Percentiles rank a stretch among this genome's conserved stretches.
Evolutionary conservation across 2,888 invertebrate species (phyloP).

Genomic region (Cheilosia impressa): DNA sequence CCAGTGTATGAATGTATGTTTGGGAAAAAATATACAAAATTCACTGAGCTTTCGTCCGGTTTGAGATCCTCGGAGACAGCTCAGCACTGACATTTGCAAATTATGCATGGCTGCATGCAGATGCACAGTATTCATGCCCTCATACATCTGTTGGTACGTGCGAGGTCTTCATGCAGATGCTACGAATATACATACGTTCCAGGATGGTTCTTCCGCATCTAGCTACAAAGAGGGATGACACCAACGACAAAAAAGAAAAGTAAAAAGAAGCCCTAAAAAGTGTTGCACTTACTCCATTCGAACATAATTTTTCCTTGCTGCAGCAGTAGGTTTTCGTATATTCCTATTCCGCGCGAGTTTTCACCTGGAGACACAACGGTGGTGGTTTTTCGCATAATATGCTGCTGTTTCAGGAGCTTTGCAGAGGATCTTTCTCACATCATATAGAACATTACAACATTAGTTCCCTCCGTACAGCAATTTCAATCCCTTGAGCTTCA

Average conservation of each 20-base stretch:
- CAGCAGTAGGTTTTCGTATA: slow-evolving; percentile 20
- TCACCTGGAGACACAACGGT: slow-evolving; percentile 51
- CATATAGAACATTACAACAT: slow-evolving; percentile 62
- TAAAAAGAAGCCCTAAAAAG: slow-evolving; percentile 22
- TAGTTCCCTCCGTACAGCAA: slow-evolving; percentile 24
- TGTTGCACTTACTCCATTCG: not conserved
- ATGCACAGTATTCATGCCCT: slow-evolving; percentile 61
- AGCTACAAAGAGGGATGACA: slow-evolving; percentile 31
- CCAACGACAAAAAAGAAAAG: slow-evolving; percentile 13
- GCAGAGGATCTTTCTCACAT: slow-evolving; percentile 54
- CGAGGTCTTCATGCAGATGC: slow-evolving; percentile 65
- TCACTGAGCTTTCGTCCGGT: slow-evolving; percentile 63
- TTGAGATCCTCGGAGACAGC: slow-evolving; percentile 70
- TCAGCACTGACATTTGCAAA: slow-evolving; percentile 72
- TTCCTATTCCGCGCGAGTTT: slow-evolving; percentile 30
- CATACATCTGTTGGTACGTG: slow-evolving; percentile 66
- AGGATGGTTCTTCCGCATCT: slow-evolving; percentile 47
- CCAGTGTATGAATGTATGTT: slow-evolving; percentile 6
- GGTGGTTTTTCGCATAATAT: slow-evolving; percentile 52
- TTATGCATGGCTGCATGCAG: slow-evolving; percentile 72
- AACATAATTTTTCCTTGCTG: not conserved
- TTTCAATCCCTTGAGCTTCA: slow-evolving; percentile 51
- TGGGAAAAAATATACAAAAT: slow-evolving; percentile 31
- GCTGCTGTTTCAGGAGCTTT: slow-evolving; percentile 53
- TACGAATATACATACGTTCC: not conserved